Evolutionary conservation across 2,113 vertebrate species (phyloP).

Genomic region (Bos taurus): ARS-UCD2.0 NC_037342.1:54158001-54158500

Average conservation of each 20-base stretch:
- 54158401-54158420: not conserved
- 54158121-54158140: not conserved
- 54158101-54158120: not conserved
- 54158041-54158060: not conserved
- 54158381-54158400: not conserved
- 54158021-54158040: not conserved
- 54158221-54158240: slow-evolving; percentile 86
- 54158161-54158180: not conserved
- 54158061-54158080: not conserved
- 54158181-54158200: not conserved
- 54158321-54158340: slow-evolving; percentile 21
- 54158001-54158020: not conserved
- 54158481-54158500: not conserved
- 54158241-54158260: slow-evolving; percentile 52
- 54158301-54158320: not conserved
- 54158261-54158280: not conserved
- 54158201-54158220: slow-evolving; percentile 76
- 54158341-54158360: slow-evolving; percentile 47
- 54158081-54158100: not conserved
- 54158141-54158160: not conserved
- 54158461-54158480: not conserved
- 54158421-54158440: not conserved
- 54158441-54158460: not conserved
- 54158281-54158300: not conserved
- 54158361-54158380: not conserved